Conservation (phyloP, 2,797 vertebrate genomes). For the Cyprinodon diabolis region DNA sequence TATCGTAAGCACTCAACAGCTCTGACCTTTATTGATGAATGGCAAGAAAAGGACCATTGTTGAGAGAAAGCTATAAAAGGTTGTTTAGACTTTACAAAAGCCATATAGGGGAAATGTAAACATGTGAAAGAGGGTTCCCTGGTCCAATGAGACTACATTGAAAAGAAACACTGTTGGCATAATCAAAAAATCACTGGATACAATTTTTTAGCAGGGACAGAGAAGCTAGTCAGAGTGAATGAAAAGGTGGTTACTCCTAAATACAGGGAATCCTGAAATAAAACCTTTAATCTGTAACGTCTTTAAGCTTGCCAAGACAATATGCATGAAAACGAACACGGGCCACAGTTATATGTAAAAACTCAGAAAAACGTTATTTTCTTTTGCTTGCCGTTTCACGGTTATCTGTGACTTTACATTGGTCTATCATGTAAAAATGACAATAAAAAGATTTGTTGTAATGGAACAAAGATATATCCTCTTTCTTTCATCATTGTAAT, state of each 20-base stretch:
- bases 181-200: neutral
- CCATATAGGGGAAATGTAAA: neutral
- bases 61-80: neutral
- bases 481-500: neutral
- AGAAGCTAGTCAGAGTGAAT: neutral
- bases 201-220: neutral
- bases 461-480: neutral
- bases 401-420: neutral
- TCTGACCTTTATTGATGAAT: neutral
- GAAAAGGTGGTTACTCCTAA: neutral
- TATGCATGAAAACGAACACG: neutral
- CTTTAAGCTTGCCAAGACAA: neutral
- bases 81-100: neutral
- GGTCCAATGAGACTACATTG: neutral
- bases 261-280: neutral
- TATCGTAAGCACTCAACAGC: neutral
- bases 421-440: too few species aligned
- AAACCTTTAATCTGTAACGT: neutral
- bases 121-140: neutral
- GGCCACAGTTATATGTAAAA: neutral
- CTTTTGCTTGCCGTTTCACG: neutral
- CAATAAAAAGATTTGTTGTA: neutral
- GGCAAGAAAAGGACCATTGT: neutral
- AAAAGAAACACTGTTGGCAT: too few species aligned
- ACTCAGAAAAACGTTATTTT: neutral